Evolutionary conservation across 2,797 vertebrate genomes (phyloP).

Genomic region (Oceanodroma leucorhoa): DNA sequence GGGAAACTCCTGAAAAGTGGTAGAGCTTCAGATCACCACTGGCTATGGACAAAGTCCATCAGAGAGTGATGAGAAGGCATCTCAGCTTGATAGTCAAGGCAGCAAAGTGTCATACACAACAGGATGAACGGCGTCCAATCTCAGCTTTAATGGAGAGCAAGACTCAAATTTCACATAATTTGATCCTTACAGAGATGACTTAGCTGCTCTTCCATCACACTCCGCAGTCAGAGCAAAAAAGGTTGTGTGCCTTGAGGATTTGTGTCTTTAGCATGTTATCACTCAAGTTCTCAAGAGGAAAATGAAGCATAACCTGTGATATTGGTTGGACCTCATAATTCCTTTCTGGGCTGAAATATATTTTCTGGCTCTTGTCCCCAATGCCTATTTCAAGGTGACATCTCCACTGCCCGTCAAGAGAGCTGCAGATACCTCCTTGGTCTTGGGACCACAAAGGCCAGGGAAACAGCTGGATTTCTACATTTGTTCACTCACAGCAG

Average conservation of each 20-base stretch:
- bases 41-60: neutral
- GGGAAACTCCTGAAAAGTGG: neutral
- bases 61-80: neutral
- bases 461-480: neutral
- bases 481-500: neutral
- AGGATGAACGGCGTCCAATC: neutral
- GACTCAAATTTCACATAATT: neutral
- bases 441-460: neutral
- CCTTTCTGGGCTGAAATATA: neutral
- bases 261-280: neutral
- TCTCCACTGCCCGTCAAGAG: neutral
- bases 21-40: neutral
- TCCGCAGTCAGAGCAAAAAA: rapidly evolving
- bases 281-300: neutral
- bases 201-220: neutral
- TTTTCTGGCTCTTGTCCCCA: neutral
- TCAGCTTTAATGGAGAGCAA: neutral
- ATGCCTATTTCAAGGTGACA: neutral
- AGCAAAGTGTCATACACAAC: neutral
- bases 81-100: neutral
- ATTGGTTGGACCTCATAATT: neutral
- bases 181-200: neutral
- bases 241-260: neutral
- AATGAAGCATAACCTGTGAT: neutral
- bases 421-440: neutral